Percentiles rank a stretch among this genome's conserved stretches.
phyloP scores from a whole-genome alignment of 2,113 vertebrate species.

The Actenoides lindsayi region DNA sequence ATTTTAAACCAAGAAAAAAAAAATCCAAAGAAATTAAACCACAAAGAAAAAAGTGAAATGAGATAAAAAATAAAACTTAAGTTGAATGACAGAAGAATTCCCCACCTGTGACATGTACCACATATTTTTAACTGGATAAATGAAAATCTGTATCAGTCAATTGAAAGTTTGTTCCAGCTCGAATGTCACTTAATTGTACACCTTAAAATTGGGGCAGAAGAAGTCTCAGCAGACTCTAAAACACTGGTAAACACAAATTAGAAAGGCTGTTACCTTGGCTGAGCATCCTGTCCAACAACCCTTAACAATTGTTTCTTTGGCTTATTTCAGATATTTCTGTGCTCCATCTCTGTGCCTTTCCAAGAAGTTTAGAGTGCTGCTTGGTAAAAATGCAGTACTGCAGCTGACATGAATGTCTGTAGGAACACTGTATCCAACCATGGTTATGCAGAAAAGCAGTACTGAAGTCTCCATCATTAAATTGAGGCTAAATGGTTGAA shows the following conservation, averaged over 20 bases:
- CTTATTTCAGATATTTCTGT: neutral
- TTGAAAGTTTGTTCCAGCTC: neutral
- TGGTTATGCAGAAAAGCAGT: neutral
- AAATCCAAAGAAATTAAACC: neutral
- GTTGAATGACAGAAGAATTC: neutral
- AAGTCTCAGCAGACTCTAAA: neutral
- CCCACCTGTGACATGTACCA: neutral
- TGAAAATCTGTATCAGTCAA: neutral
- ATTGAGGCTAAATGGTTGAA: neutral
- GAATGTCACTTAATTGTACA: neutral
- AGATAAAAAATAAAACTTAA: neutral
- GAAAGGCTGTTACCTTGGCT: neutral
- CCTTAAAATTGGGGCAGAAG: neutral
- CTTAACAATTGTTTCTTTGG: neutral
- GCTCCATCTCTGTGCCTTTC: neutral
- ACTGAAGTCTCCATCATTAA: neutral
- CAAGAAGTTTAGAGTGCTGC: neutral
- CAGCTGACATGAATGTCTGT: fast-evolving
- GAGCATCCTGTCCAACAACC: neutral
- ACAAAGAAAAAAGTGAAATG: neutral
- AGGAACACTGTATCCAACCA: neutral
- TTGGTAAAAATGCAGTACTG: fast-evolving
- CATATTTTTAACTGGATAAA: neutral
- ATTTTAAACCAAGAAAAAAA: neutral
- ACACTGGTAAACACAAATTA: neutral